Evolutionary conservation across 2,113 vertebrate species (phyloP), one percentile per base, ranked within the genome.

Genomic region (Neomonachus schauinslandi): DNA sequence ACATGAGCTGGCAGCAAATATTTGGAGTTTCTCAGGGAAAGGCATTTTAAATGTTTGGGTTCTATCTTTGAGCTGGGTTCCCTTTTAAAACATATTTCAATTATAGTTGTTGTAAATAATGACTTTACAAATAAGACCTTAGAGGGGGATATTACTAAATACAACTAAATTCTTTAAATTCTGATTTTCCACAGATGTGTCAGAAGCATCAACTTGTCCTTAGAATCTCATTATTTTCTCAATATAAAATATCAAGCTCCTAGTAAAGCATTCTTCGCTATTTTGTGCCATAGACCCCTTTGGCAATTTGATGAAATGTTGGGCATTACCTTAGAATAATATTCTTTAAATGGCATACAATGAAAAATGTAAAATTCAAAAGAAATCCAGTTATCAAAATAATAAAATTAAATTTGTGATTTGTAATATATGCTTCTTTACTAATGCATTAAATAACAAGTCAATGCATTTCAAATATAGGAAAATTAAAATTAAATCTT

Each of bases 1-100:
- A 46, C 57, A 0, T 80, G 77, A 91, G 4, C 81, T 57, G 51
- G n/a, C 69, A 72, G 33, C 36, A 72, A 77, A 65, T 59, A 72
- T 63, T 94, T 89, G 42, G 19, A 22, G 72, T 93, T 97, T 88
- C 84, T 82, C 49, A 39, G 82, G 51, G 55, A 79, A 67, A 55
- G 57, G 24, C 26, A 5, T 76, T 63, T 57, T 49, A 80, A 82
- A n/a, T 69, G 49, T 86, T 86, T 61, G 69, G 16, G 0, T 94
- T 83, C 33, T 63, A 5, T 46, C 10, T 87, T 10, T 33, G 31
- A 95, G 39, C 39, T 4, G 19, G 31, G 4, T 81, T 96, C 51
- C 28, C 59, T 61, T 82, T 74, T 79, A 82, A 96, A 59, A 7
- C 39, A 5, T 18, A 8, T 71, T 15, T 65, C 80, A 51, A 7